Conservation (phyloP, 92 coral and sea anemone genomes). For the Paragorgia papillata region DNA sequence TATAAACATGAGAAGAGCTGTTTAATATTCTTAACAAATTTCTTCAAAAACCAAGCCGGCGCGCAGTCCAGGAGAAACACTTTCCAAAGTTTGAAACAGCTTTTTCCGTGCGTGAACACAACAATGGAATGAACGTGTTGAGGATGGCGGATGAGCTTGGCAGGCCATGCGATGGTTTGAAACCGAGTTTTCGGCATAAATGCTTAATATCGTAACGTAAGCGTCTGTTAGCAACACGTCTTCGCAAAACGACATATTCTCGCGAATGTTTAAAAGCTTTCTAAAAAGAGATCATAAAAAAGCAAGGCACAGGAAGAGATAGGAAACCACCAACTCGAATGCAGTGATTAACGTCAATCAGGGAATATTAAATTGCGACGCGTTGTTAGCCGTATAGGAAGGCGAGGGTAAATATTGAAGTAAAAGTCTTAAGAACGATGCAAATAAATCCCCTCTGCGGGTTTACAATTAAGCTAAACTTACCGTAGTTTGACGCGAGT, state of each 20-base stretch:
- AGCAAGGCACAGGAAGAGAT: neutral
- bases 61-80: neutral
- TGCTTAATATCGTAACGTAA: neutral
- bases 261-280: neutral
- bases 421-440: slow-evolving; percentile 1
- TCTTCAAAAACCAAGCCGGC: neutral
- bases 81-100: no score
- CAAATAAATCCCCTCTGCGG: slow-evolving; percentile 6
- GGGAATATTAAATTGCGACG: neutral
- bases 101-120: no score
- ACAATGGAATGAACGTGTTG: no score
- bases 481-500: slow-evolving; percentile 40
- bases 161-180: no score
- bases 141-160: no score
- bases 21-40: slow-evolving; percentile 11
- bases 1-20: slow-evolving; percentile 5
- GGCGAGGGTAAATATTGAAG: neutral
- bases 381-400: neutral
- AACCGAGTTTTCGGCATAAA: neutral
- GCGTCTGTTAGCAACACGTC: no score
- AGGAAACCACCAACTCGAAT: neutral
- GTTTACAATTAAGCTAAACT: slow-evolving; percentile 1
- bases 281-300: neutral
- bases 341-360: neutral
- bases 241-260: neutral